phyloP scores from a whole-genome alignment of 2,888 invertebrate species.

The Zygaena filipendulae region DNA sequence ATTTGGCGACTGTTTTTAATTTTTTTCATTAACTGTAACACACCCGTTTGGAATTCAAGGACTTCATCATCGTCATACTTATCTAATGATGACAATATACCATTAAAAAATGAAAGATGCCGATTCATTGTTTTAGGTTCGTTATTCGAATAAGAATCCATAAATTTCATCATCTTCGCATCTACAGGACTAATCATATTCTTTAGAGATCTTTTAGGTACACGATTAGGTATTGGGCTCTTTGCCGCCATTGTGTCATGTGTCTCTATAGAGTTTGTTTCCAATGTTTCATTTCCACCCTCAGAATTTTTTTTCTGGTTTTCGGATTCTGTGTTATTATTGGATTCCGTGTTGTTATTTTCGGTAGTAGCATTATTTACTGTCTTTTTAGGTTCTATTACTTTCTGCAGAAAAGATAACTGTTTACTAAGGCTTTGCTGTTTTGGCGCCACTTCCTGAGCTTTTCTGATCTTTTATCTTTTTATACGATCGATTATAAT shows the following conservation, averaged over 20 bases:
- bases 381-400: slow-evolving; percentile 16
- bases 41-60: slow-evolving; percentile 19
- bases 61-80: slow-evolving; percentile 21
- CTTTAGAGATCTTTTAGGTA: too few species aligned
- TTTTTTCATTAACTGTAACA: slow-evolving; percentile 15
- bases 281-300: too few species aligned
- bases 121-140: slow-evolving; percentile 14
- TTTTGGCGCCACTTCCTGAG: slow-evolving; percentile 17
- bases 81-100: slow-evolving; percentile 19
- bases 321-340: slow-evolving; percentile 13
- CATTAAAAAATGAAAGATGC: slow-evolving; percentile 17
- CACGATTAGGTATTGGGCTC: slow-evolving; percentile 10
- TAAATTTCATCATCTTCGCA: slow-evolving; percentile 15
- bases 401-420: slow-evolving; percentile 19
- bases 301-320: slow-evolving; percentile 14
- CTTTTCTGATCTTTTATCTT: slow-evolving; percentile 19
- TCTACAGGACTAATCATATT: slow-evolving; percentile 13
- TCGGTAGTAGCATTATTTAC: slow-evolving; percentile 9
- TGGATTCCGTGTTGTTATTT: slow-evolving; percentile 8
- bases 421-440: slow-evolving; percentile 19
- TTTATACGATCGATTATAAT: slow-evolving; percentile 21
- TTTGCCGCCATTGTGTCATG: slow-evolving; percentile 11
- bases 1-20: slow-evolving; percentile 10
- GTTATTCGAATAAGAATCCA: slow-evolving; percentile 16
- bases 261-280: slow-evolving; percentile 11